A percentile compares a stretch with the other conserved stretches of the same genome.
These are phyloP conservation scores for Dasypus novemcinctus DNA, from an alignment of 2,113 vertebrate genomes.

Conservation along the genomic window DNA sequence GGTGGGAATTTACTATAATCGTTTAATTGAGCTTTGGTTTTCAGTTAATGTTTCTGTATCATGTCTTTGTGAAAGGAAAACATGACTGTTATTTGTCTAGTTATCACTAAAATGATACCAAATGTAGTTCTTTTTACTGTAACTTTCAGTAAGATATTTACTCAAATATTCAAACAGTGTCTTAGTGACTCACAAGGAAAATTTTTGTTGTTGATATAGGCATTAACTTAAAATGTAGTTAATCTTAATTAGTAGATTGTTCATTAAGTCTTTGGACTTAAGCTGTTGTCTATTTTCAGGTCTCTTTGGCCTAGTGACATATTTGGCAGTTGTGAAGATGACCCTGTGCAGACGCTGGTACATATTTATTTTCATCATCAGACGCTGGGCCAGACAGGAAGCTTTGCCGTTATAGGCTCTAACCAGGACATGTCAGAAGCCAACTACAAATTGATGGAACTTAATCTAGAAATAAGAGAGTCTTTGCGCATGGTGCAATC, in stretches of 20 bases:
- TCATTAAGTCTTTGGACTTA: background rate
- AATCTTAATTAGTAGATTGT: background rate
- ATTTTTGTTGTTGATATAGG: background rate
- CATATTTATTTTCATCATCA: slow-evolving; percentile 99
- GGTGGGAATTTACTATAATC: background rate
- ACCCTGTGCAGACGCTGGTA: slow-evolving; percentile 93
- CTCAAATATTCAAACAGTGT: background rate
- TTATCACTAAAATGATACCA: background rate
- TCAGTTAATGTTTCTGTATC: background rate
- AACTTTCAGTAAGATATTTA: background rate
- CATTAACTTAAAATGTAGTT: background rate
- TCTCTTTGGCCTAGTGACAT: slow-evolving; percentile 97
- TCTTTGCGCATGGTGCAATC: slow-evolving; percentile 92
- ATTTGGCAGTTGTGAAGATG: slow-evolving; percentile 92
- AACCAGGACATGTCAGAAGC: slow-evolving; percentile 95
- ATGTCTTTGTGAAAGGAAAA: background rate
- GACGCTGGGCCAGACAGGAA: slow-evolving; percentile 95
- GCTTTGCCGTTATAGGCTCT: slow-evolving; percentile 93
- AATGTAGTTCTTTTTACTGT: background rate
- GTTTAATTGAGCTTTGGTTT: background rate
- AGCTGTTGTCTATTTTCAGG: slow-evolving; percentile 80
- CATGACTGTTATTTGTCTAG: background rate
- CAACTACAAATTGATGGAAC: slow-evolving; percentile 94
- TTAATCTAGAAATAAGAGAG: slow-evolving; percentile 97
- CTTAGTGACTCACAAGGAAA: background rate